Base-by-base conservation (phyloP, 1,140 invertebrate genomes). In the Mamestra configurata region DNA sequence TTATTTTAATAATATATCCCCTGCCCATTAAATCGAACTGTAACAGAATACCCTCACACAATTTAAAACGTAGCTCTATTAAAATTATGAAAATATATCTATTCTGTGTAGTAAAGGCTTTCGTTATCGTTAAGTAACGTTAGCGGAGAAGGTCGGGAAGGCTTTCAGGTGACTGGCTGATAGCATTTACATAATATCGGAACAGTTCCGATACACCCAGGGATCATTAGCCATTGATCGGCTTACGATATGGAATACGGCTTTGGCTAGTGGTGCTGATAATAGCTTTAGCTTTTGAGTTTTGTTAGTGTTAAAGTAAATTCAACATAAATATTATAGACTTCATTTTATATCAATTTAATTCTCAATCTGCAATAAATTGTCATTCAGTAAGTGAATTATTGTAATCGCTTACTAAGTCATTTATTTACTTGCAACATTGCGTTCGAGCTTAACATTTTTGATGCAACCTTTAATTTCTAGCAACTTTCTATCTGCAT, bases 131-230 rank as follows among this genome's bases (percentile, higher is more conserved):
- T 85, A 82, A 81, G 78, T 79, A 79, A 77, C 66, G 81, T 76
- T 82, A 79, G 75, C 82, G 61, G 77, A 84, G 87, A 84, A 80
- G 82, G 82, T 77, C 82, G 82, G 82, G 51, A 76, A 86, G 84
- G 90, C 88, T 87, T 87, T 86, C 89, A 80, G 77, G 81, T 84
- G 82, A 82, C 84, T 79, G 81, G 82, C 88, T 85, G 88, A 88
- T 88, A 89, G 85, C 79, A 92, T 92, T 92, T 89, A 86, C 91
- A 91, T 91, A 92, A 92, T 91, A 87, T 88, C 84, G 86, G 85
- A 88, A 84, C 82, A 81, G 84, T 84, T 85, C 79, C 83, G 82
- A 89, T 89, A 88, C 84, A 89, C 83, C 86, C 84, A 83, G 81
- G 79, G 85, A 84, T 92, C 88, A 90, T 92, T 90, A 90, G 83